Evolutionary conservation across 2,888 invertebrate species (phyloP).

Genomic region (Drosophila cognata): DNA sequence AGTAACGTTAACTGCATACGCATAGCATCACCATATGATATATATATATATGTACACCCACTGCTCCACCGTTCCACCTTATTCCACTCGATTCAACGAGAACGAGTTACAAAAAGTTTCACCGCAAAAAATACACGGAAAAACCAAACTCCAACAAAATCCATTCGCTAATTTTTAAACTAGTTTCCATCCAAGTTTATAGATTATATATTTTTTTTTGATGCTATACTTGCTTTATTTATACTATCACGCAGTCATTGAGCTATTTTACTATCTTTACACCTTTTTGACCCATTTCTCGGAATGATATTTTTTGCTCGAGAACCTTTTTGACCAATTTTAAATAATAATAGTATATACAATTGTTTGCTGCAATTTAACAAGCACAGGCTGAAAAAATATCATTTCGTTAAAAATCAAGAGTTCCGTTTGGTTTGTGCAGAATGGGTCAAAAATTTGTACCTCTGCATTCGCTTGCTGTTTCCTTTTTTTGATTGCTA

Average conservation of each 20-base stretch:
- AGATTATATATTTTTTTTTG: constrained; percentile 18
- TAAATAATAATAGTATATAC: constrained; percentile 35
- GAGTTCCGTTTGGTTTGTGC: constrained; percentile 23
- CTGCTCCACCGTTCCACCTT: constrained; percentile 17
- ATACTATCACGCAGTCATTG: constrained; percentile 28
- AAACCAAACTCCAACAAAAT: constrained; percentile 10
- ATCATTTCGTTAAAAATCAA: constrained; percentile 61
- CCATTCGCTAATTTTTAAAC: constrained; percentile 22
- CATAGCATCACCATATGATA: constrained; percentile 40
- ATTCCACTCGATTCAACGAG: constrained; percentile 5
- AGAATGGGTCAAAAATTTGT: constrained; percentile 64
- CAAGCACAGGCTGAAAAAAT: constrained; percentile 53
- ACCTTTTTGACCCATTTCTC: constrained; percentile 82
- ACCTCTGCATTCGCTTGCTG: constrained; percentile 55
- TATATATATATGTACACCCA: constrained; percentile 32
- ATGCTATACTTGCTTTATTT: constrained; percentile 30
- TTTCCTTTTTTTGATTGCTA: constrained; percentile 49
- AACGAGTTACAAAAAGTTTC: constrained; percentile 15
- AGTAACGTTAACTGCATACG: constrained; percentile 43
- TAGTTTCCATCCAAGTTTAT: constrained; percentile 10
- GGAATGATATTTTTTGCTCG: constrained; percentile 85
- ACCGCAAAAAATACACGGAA: constrained; percentile 14
- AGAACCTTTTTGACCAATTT: constrained; percentile 74
- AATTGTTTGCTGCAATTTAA: constrained; percentile 28
- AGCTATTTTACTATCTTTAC: constrained; percentile 29